Conservation (phyloP, 2,888 invertebrate species). For the Cataglyphis altisquamis region DNA sequence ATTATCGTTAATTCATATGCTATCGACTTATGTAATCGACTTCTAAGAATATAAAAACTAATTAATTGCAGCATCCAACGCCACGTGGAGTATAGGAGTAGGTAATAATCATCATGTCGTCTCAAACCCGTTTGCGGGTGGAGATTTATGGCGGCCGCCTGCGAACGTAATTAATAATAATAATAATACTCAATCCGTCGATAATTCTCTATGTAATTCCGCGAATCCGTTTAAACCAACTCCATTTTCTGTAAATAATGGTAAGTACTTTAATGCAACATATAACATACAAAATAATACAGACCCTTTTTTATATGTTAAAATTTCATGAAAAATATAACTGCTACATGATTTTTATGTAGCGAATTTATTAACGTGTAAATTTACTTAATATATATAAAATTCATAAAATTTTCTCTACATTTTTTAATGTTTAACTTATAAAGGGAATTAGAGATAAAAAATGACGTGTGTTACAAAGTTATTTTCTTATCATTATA, state of each 20-base stretch:
- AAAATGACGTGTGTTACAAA: neutral
- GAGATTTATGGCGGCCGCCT: slow-evolving; percentile 83
- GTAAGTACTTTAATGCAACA: slow-evolving; percentile 71
- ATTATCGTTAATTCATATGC: neutral
- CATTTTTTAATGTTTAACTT: neutral
- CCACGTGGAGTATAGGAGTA: slow-evolving; percentile 79
- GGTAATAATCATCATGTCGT: slow-evolving; percentile 81
- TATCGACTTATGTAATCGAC: neutral
- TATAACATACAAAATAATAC: no score
- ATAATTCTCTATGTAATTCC: slow-evolving; percentile 80
- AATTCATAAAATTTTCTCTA: neutral
- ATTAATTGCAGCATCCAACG: slow-evolving; percentile 75
- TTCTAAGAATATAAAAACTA: neutral
- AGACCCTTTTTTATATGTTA: neutral
- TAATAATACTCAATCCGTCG: slow-evolving; percentile 82
- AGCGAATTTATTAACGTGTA: neutral
- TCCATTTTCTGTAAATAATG: slow-evolving; percentile 82
- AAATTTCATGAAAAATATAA: neutral
- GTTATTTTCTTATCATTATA: neutral
- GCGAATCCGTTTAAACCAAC: slow-evolving; percentile 84
- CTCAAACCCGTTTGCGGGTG: slow-evolving; percentile 83
- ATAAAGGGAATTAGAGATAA: neutral
- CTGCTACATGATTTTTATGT: neutral
- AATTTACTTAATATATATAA: neutral
- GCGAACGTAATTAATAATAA: slow-evolving; percentile 83